A percentile compares a stretch with the other conserved stretches of the same genome.
Evolutionary conservation across 1,140 invertebrate genomes (phyloP).

Genomic region (Arion vulgaris): DNA sequence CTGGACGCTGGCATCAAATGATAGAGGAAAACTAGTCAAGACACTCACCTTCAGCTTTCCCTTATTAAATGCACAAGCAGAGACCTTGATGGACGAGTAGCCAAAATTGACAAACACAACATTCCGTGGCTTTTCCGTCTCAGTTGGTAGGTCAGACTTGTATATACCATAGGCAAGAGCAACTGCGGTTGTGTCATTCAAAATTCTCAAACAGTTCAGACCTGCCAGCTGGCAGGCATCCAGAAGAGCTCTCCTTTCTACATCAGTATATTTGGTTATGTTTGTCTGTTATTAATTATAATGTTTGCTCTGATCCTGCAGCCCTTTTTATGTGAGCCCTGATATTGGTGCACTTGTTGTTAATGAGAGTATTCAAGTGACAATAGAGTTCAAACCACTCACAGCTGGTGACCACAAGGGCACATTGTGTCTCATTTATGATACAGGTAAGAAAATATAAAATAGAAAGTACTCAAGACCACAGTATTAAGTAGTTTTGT

Average conservation of each 20-base stretch:
- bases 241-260: slow-evolving; percentile 90
- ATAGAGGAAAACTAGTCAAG: too few species aligned
- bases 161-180: slow-evolving; percentile 97
- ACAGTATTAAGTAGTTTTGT: too few species aligned
- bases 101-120: slow-evolving; percentile 73
- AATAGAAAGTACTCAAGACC: neutral
- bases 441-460: slow-evolving; percentile 61
- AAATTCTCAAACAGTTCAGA: slow-evolving; percentile 92
- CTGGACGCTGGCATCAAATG: too few species aligned
- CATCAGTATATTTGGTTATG: slow-evolving; percentile 92
- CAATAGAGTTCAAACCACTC: slow-evolving; percentile 70
- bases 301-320: slow-evolving; percentile 42
- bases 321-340: slow-evolving; percentile 70
- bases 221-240: slow-evolving; percentile 87
- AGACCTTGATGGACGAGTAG: slow-evolving; percentile 66
- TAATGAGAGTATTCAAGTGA: slow-evolving; percentile 71
- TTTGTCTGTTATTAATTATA: too few species aligned
- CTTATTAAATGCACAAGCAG: slow-evolving; percentile 86
- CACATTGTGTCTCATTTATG: slow-evolving; percentile 67
- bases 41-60: slow-evolving; percentile 88
- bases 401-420: slow-evolving; percentile 65
- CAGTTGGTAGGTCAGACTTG: slow-evolving; percentile 91
- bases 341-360: slow-evolving; percentile 68
- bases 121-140: slow-evolving; percentile 83
- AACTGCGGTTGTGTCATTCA: slow-evolving; percentile 96